Base-by-base conservation (phyloP, 1,140 invertebrate genomes). In the Drosophila albomicans region DNA sequence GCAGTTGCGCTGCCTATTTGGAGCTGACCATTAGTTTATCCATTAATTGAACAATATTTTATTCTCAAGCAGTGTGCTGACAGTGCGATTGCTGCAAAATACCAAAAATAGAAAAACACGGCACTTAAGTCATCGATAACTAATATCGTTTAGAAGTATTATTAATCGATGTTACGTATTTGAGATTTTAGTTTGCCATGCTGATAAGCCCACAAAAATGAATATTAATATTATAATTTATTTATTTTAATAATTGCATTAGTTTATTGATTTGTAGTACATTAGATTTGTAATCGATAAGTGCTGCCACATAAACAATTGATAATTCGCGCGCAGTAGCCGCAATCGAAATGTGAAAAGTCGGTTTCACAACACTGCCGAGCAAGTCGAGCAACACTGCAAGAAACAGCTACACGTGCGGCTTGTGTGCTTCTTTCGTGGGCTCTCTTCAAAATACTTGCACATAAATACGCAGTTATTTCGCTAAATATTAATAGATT, bases 21-120 rank as follows among this genome's bases (percentile, higher is more conserved):
- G 1, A 46, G 69, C 61, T 63, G 66, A 58, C 58, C 72, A 75
- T 75, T 75, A 51, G 58, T 63, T 70, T 75, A 70, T 58, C 67
- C 66, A 75, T 75, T 75, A 63, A 75, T 63, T 62, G 66, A 63
- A 75, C 66, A 63, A 70, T 75, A 75, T 75, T 75, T 75, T 70
- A 75, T 75, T 75, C 51, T 63, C 30, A 7, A 28, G 8, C 35
- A 38, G 15, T 41, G 43, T 13, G 65, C 48, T 56, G 49, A 6
- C 15, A n/a, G 11, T 10, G 38, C n/a, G 11, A 11, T 73, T 59
- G 25, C 45, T 6, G 8, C 0, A 66, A 59, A 72, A 73, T 73
- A 73, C 70, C 70, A 67, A 8, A 38, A 38, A 32, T 7, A 2
- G 32, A 32, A 10, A 38, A 10, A 38, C 35, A 38, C 35, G 28